These are phyloP conservation scores for Schizothorax lantsangensis DNA, from an alignment of 2,797 vertebrate species.

Conservation along the genomic window DNA sequence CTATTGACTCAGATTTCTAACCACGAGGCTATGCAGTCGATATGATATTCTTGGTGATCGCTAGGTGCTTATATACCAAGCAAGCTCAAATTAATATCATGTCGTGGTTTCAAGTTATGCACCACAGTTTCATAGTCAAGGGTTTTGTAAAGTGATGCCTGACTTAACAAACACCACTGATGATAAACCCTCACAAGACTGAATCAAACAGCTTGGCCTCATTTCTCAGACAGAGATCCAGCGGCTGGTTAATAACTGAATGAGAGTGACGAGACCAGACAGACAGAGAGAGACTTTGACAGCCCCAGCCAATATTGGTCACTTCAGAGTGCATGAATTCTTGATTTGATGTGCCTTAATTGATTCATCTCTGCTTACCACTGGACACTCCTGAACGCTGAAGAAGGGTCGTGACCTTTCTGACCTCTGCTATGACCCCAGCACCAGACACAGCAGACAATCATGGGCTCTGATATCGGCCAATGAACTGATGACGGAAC, in stretches of 20 bases:
- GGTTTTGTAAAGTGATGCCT: neutral
- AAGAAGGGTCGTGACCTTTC: slow-evolving; percentile 66
- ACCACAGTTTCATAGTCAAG: neutral
- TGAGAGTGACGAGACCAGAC: slow-evolving; percentile 37
- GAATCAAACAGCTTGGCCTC: slow-evolving; percentile 40
- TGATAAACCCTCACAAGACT: slow-evolving; percentile 25
- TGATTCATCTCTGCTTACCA: slow-evolving; percentile 89
- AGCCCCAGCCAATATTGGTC: slow-evolving; percentile 87
- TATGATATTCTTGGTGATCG: neutral
- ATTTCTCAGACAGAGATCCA: slow-evolving; percentile 48
- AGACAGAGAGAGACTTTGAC: slow-evolving; percentile 69
- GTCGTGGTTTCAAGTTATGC: neutral
- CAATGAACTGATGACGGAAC: no score
- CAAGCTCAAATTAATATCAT: neutral
- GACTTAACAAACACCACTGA: slow-evolving; percentile 13
- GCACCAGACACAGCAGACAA: slow-evolving; percentile 75
- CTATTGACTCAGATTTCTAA: neutral
- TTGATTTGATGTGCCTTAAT: slow-evolving; percentile 96
- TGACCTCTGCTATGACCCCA: slow-evolving; percentile 76
- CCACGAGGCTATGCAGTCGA: neutral
- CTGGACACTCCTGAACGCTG: slow-evolving; percentile 57
- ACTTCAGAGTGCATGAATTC: slow-evolving; percentile 91
- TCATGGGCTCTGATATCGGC: slow-evolving; percentile 62
- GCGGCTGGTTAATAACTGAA: slow-evolving; percentile 53
- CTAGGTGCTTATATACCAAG: neutral